Evolutionary conservation across 2,797 vertebrate species (phyloP).

Genomic region (Argyrosomus regius): DNA sequence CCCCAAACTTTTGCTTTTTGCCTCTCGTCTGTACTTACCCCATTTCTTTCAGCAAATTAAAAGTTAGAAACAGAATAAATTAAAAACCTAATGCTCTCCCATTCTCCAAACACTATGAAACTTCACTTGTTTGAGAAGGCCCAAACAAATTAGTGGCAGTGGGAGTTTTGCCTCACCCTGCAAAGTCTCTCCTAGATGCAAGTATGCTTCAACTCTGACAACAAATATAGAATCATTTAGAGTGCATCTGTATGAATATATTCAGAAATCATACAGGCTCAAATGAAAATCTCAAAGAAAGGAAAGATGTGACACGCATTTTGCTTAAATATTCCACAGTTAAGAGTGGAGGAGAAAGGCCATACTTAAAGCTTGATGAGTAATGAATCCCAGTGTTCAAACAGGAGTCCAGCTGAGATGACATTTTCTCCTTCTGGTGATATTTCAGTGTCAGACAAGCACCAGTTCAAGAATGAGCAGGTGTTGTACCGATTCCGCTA

Average conservation of each 20-base stretch:
- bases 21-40: slow-evolving; percentile 4
- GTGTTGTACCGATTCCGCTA: slow-evolving; percentile 99
- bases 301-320: too few species aligned
- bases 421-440: slow-evolving; percentile 39
- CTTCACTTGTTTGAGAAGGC: not conserved
- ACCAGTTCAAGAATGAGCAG: slow-evolving; percentile 99
- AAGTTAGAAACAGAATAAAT: not conserved
- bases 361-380: not conserved
- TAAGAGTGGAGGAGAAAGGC: not conserved
- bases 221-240: not conserved
- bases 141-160: not conserved
- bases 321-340: not conserved
- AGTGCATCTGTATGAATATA: not conserved
- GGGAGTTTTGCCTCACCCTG: not conserved
- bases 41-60: slow-evolving; percentile 1
- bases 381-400: not conserved
- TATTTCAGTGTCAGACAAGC: slow-evolving; percentile 95
- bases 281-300: not conserved
- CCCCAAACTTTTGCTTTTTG: not conserved
- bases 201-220: not conserved
- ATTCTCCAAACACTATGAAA: slow-evolving; percentile 1
- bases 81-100: not conserved
- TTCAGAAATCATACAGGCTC: not conserved
- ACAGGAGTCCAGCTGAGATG: slow-evolving; percentile 10
- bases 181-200: not conserved